These are phyloP conservation scores for Nemotelus nigrinus DNA, from an alignment of 2,888 invertebrate species.

Conservation along the genomic window DNA sequence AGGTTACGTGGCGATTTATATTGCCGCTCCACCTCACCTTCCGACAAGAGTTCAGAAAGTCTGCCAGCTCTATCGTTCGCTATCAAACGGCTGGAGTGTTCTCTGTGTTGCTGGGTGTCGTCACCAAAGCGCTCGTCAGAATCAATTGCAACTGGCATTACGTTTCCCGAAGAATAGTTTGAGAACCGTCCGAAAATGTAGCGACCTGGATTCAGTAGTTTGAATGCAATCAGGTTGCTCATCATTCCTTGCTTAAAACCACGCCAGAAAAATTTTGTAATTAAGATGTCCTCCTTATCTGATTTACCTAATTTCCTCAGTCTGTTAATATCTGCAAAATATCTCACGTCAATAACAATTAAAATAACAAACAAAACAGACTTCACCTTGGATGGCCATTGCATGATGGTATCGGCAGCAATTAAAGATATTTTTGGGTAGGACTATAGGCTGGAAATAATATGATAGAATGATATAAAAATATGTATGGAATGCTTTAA, in stretches of 20 bases:
- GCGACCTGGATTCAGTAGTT: not conserved
- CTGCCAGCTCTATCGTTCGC: not conserved
- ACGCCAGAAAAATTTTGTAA: constrained; percentile 12
- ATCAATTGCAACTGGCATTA: constrained; percentile 8
- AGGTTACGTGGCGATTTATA: not conserved
- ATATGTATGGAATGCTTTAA: not conserved
- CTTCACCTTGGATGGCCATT: not conserved
- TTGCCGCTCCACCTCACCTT: not conserved
- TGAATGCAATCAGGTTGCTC: not conserved
- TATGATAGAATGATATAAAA: not conserved
- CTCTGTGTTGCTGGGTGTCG: not conserved
- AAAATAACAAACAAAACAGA: not conserved
- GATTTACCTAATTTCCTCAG: not conserved
- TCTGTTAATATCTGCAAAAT: not conserved
- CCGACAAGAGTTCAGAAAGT: not conserved
- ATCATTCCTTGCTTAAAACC: constrained; percentile 7
- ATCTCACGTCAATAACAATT: not conserved
- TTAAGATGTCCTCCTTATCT: not conserved
- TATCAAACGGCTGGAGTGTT: not conserved
- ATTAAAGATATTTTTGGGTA: not conserved
- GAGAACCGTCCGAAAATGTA: constrained; percentile 6
- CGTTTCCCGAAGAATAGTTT: constrained; percentile 18
- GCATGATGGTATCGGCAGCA: constrained; percentile 17
- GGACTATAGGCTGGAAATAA: constrained; percentile 11
- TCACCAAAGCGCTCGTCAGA: not conserved